Evolutionary conservation across 2,797 vertebrate genomes (phyloP).

Genomic region (Lycodopsis pacificus): DNA sequence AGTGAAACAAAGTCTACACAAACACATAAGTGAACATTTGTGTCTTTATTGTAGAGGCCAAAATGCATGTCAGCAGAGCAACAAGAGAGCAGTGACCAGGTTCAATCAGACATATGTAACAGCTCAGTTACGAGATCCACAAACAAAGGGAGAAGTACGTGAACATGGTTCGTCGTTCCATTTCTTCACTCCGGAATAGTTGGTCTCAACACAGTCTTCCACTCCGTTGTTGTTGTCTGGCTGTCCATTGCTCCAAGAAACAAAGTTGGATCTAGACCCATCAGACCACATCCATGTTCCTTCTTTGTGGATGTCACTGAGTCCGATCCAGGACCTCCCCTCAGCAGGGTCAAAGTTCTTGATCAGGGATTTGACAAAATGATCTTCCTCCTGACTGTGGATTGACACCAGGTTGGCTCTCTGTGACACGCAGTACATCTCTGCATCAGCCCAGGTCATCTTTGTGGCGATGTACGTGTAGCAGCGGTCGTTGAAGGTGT

Average conservation of each 20-base stretch:
- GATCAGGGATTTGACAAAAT: slow-evolving; percentile 28
- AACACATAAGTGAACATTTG: no score
- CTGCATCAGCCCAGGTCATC: slow-evolving; percentile 48
- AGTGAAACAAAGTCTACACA: no score
- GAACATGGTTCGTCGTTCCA: neutral
- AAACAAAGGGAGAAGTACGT: accelerated
- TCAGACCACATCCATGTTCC: slow-evolving; percentile 59
- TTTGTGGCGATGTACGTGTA: slow-evolving; percentile 21
- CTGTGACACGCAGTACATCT: slow-evolving; percentile 33
- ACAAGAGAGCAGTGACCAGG: neutral
- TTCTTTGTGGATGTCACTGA: neutral
- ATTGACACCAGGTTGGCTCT: slow-evolving; percentile 54
- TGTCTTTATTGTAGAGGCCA: no score
- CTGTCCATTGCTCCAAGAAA: accelerated
- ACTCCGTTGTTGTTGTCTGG: accelerated
- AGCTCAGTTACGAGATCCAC: neutral
- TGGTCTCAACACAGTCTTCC: neutral
- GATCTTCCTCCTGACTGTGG: neutral
- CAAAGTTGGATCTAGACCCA: neutral
- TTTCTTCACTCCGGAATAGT: accelerated
- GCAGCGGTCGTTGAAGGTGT: slow-evolving; percentile 12
- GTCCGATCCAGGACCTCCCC: slow-evolving; percentile 41
- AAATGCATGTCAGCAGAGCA: neutral
- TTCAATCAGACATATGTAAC: neutral
- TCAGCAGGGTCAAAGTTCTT: neutral